A percentile compares a stretch with the other conserved stretches of the same genome.
phyloP scores from a whole-genome alignment of 37 sponge, comb jelly and placozoan species.

The Corticium candelabrum region DNA sequence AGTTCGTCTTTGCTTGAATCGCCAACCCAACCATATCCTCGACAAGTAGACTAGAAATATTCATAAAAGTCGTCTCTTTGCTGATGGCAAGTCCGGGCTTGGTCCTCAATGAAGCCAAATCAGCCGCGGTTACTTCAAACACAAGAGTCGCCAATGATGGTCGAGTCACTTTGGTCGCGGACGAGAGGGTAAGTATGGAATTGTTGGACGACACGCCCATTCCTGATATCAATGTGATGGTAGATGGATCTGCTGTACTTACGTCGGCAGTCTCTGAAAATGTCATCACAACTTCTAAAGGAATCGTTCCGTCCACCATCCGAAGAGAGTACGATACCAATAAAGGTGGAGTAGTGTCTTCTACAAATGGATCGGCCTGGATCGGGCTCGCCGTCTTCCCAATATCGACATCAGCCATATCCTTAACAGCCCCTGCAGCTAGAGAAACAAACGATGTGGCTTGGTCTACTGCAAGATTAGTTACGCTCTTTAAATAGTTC shows the following conservation, averaged over 20 bases:
- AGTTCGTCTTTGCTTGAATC: background rate
- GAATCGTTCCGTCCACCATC: constrained; percentile 28
- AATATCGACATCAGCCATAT: constrained; percentile 57
- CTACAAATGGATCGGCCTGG: constrained; percentile 19
- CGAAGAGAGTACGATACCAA: constrained; percentile 47
- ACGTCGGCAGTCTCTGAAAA: constrained; percentile 66
- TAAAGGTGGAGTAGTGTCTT: constrained; percentile 48
- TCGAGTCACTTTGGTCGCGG: background rate
- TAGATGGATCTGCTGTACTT: constrained; percentile 20
- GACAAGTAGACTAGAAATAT: background rate
- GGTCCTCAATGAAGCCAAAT: background rate
- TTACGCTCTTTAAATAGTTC: constrained; percentile 40
- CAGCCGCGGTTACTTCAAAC: constrained; percentile 3
- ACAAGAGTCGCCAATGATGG: background rate
- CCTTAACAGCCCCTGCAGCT: constrained; percentile 30
- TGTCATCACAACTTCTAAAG: constrained; percentile 50
- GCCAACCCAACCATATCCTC: background rate
- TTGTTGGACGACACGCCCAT: background rate
- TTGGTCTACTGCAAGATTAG: constrained; percentile 16
- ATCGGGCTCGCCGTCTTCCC: constrained; percentile 18
- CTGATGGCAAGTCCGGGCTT: background rate
- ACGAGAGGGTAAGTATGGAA: background rate
- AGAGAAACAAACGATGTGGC: constrained; percentile 38
- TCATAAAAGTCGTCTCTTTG: background rate
- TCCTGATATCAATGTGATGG: constrained; percentile 10